These are phyloP conservation scores for Buceros bicornis DNA, from an alignment of 2,797 vertebrate species.

Conservation along the genomic window DNA sequence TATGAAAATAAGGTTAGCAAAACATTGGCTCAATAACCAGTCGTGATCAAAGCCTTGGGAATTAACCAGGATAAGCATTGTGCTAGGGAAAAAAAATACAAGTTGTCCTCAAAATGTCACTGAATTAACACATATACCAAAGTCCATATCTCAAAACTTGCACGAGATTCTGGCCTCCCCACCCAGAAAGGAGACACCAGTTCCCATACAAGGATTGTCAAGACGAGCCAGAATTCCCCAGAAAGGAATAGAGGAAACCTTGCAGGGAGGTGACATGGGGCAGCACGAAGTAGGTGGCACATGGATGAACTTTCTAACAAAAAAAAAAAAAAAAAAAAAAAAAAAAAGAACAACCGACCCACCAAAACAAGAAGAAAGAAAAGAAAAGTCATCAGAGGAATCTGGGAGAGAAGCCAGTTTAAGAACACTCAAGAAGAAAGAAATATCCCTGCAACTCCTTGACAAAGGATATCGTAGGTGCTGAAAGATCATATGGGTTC, in stretches of 20 bases:
- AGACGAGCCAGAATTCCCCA: background rate
- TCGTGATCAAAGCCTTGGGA: background rate
- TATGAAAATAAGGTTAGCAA: background rate
- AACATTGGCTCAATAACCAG: background rate
- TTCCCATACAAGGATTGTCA: background rate
- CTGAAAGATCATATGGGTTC: background rate
- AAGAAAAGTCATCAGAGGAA: background rate
- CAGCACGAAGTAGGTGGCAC: background rate
- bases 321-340: background rate
- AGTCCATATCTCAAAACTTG: background rate
- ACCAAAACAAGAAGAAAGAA: background rate
- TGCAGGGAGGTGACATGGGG: background rate
- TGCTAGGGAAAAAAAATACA: background rate
- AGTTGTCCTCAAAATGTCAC: background rate
- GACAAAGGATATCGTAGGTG: background rate
- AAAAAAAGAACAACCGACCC: too few species aligned
- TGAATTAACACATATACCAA: background rate
- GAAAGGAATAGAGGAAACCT: background rate
- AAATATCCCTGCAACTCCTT: background rate
- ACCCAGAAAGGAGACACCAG: background rate
- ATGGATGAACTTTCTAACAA: background rate
- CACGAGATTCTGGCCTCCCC: background rate
- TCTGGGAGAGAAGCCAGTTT: background rate
- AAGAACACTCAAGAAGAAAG: background rate
- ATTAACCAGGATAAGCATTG: background rate